Conservation (phyloP, 2,113 vertebrate genomes). For the Aspiorhynchus laticeps region DNA sequence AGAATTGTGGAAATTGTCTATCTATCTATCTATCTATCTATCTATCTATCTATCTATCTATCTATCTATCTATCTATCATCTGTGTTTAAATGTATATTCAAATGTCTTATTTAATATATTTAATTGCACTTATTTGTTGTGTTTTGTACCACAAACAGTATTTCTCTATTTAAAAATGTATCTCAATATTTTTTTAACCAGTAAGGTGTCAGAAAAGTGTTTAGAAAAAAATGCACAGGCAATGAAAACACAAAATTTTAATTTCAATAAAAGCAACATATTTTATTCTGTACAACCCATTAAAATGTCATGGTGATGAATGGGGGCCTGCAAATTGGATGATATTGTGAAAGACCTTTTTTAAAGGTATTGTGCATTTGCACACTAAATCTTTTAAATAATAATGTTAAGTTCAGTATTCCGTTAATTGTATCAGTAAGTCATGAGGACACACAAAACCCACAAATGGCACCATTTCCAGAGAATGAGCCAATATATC, state of each 20-base stretch:
- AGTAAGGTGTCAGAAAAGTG: not conserved
- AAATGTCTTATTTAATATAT: not conserved
- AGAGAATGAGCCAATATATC: not conserved
- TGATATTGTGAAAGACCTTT: constrained; percentile 15
- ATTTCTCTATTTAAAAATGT: not conserved
- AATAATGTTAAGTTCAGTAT: not conserved
- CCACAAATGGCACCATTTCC: not conserved
- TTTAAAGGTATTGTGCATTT: not conserved
- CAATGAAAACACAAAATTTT: not conserved
- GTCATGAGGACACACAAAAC: not conserved
- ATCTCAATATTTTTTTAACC: not conserved
- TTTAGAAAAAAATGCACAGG: not conserved
- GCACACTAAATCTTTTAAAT: not conserved
- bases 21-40: not conserved
- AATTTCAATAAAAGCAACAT: not conserved
- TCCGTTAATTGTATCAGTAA: not conserved
- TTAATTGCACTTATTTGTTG: not conserved
- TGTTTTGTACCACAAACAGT: not conserved
- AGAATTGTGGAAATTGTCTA: not conserved
- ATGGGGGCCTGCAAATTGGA: not conserved
- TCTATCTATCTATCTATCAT: not conserved
- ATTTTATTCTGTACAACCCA: not conserved
- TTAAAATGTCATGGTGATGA: constrained; percentile 22
- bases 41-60: not conserved
- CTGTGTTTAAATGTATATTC: not conserved